Evolutionary conservation across 64 coral and sea anemone species (phyloP), one percentile per base, ranked within the genome.

Genomic region (Trachythela sp.): DNA sequence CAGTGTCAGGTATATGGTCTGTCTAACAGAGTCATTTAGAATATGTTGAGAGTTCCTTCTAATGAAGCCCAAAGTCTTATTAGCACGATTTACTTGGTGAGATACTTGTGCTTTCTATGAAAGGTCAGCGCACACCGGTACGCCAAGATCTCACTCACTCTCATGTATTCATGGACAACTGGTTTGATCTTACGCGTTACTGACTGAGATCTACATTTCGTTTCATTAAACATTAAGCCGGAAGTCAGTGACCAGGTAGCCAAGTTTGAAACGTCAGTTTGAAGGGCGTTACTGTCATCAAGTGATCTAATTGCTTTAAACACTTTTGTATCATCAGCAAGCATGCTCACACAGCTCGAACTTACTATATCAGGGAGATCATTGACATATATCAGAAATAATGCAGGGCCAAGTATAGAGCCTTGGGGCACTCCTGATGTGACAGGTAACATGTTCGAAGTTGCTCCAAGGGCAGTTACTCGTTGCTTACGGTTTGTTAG

Each of bases 391-490:
- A 80, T 80, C 75, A 80, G 34, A 29, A 80, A 80, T 37, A 80
- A 39, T 35, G 37, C 75, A 11, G 75, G 75, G 31, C 75, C 75
- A 37, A 80, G 75, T 13, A 80, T 80, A 18, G 37, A 80, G 9
- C 37, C 75, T 37, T 80, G 37, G 37, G 75, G 75, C 31, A 80
- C 30, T 2, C 75, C 75, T 15, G 75, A 80, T 0, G 75, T 80
- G 75, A 80, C 75, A 80, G 75, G 75, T 37, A 80, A 38, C 75
- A 8, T 35, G 15, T 4, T 80, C 37, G 30, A 80, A 34, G 75
- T 80, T 18, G 75, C 75, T 18, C 75, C 75, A 80, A 80, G 75
- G 75, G 8, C 75, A 37, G 75, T 80, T 35, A 35, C 37, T 80
- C 37, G 75, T 80, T 80, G 75, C 33, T 37, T 15, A 7, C 37